Conservation (phyloP, 2,888 invertebrate genomes). For the Oligia strigilis region DNA sequence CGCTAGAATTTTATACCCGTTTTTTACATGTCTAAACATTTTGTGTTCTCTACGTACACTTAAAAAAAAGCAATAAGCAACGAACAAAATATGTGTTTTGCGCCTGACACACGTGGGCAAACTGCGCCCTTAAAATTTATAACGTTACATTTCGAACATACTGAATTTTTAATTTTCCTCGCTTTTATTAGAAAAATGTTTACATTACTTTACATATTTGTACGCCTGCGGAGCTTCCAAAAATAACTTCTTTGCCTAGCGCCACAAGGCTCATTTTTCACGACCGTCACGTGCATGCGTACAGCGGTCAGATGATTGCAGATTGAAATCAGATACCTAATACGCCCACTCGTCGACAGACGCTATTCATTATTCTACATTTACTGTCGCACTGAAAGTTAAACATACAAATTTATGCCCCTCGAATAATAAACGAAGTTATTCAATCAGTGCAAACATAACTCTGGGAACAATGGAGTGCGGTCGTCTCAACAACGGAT, state of each 20-base stretch:
- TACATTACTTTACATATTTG: slow-evolving; percentile 34
- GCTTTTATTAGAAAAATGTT: slow-evolving; percentile 37
- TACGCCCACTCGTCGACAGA: slow-evolving; percentile 81
- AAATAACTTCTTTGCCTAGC: slow-evolving; percentile 40
- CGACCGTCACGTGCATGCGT: slow-evolving; percentile 54
- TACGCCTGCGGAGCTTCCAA: slow-evolving; percentile 40
- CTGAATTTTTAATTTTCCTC: slow-evolving; percentile 30
- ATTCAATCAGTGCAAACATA: slow-evolving; percentile 68
- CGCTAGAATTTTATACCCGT: slow-evolving; percentile 72
- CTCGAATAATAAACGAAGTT: slow-evolving; percentile 72
- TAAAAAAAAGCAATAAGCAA: slow-evolving; percentile 24
- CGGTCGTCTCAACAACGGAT: slow-evolving; percentile 77
- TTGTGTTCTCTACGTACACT: slow-evolving; percentile 41
- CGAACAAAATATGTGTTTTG: slow-evolving; percentile 31
- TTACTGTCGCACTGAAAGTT: slow-evolving; percentile 67
- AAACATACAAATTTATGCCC: slow-evolving; percentile 65
- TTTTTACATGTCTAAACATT: slow-evolving; percentile 78
- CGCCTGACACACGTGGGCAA: slow-evolving; percentile 19
- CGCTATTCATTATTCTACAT: slow-evolving; percentile 73
- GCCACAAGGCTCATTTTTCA: slow-evolving; percentile 49
- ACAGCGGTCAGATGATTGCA: slow-evolving; percentile 73
- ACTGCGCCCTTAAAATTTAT: slow-evolving; percentile 23
- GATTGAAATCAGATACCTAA: slow-evolving; percentile 81
- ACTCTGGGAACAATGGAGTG: slow-evolving; percentile 81
- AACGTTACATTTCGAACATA: slow-evolving; percentile 25